A percentile compares a stretch with the other conserved stretches of the same genome.
Conservation (phyloP, 2,113 vertebrate species). For the Patagioenas fasciata region DNA sequence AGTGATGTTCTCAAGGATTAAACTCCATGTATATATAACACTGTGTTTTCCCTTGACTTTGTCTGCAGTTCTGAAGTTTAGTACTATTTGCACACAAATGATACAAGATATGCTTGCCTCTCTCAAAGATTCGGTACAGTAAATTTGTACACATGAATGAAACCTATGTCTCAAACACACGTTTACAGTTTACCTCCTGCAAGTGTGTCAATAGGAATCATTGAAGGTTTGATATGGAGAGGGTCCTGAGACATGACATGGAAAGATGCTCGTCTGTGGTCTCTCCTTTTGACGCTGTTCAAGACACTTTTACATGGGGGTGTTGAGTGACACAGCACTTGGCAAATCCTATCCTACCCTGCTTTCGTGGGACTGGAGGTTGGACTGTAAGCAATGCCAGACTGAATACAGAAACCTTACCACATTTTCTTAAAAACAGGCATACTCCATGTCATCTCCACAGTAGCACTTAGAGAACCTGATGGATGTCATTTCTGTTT, state of each 20-base stretch:
- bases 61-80: not conserved
- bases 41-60: not conserved
- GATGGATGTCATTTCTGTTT: not conserved
- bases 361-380: not conserved
- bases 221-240: not conserved
- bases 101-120: not conserved
- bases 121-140: not conserved
- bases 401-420: not conserved
- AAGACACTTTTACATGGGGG: not conserved
- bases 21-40: not conserved
- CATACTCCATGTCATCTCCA: not conserved
- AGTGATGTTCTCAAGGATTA: not conserved
- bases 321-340: not conserved
- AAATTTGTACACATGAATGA: not conserved
- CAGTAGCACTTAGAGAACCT: not conserved
- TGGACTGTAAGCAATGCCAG: not conserved
- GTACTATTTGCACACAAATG: not conserved
- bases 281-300: not conserved
- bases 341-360: not conserved
- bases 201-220: not conserved
- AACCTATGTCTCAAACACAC: not conserved
- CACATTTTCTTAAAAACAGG: not conserved
- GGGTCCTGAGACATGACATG: not conserved
- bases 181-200: not conserved
- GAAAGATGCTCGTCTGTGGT: fast-evolving